Percentiles rank a stretch among this genome's conserved stretches.
Evolutionary conservation across 2,888 invertebrate genomes (phyloP).

Genomic region (Bugulina stolonifera): DNA sequence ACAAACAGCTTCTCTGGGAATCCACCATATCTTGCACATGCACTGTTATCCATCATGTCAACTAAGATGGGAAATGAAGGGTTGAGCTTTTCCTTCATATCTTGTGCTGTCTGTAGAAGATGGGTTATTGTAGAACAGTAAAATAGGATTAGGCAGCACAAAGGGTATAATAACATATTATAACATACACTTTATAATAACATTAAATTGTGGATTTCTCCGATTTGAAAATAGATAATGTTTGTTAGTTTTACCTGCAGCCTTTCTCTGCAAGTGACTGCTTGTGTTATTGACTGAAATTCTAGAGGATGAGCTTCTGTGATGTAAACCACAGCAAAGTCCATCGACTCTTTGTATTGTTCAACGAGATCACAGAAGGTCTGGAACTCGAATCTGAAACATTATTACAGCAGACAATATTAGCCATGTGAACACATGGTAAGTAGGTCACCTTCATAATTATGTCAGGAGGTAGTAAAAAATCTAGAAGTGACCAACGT

Average conservation of each 20-base stretch:
- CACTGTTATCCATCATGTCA: not conserved
- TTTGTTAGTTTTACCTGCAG: not conserved
- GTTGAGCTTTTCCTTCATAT: not conserved
- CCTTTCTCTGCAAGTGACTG: not conserved
- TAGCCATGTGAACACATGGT: too few relatives aligned
- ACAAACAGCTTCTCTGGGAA: not conserved
- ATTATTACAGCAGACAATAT: too few relatives aligned
- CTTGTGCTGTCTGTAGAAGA: not conserved
- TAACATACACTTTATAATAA: too few relatives aligned
- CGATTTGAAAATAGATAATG: not conserved
- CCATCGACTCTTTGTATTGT: not conserved
- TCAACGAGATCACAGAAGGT: not conserved
- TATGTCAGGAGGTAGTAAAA: too few relatives aligned
- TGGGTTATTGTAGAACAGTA: too few relatives aligned
- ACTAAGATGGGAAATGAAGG: not conserved
- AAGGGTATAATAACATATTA: too few relatives aligned
- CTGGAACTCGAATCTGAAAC: not conserved
- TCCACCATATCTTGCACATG: not conserved
- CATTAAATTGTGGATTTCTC: too few relatives aligned
- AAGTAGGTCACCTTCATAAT: too few relatives aligned
- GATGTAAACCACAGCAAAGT: not conserved
- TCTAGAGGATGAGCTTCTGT: not conserved
- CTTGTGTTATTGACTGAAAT: not conserved
- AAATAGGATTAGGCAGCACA: too few relatives aligned
- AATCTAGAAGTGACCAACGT: too few relatives aligned